A percentile compares a stretch with the other conserved stretches of the same genome.
Conservation (phyloP, 2,113 vertebrate species). For the Pyrgilauda ruficollis region DNA sequence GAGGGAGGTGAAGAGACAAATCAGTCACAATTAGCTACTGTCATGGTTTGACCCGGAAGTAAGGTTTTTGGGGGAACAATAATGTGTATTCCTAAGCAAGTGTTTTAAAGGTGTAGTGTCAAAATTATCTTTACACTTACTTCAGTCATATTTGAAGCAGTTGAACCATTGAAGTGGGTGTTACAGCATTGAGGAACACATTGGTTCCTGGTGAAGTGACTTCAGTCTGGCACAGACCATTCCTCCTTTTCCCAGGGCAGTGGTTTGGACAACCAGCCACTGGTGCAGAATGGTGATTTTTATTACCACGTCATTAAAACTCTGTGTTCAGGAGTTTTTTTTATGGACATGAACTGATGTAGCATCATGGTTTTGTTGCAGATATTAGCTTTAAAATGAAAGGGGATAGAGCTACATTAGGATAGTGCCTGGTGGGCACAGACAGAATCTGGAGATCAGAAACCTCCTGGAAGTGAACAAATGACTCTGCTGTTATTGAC, state of each 20-base stretch:
- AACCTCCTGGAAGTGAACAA: not conserved
- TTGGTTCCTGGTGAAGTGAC: not conserved
- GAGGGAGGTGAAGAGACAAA: not conserved
- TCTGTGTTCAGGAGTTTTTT: not conserved
- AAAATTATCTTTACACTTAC: not conserved
- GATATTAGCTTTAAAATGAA: not conserved
- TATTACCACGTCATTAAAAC: not conserved
- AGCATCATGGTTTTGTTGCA: not conserved
- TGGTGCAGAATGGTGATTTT: fast-evolving
- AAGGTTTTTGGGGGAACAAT: no score
- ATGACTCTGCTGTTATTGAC: not conserved
- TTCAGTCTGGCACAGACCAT: not conserved
- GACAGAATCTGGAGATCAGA: not conserved
- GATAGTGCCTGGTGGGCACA: not conserved
- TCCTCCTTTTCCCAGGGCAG: not conserved
- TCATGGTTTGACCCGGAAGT: no score
- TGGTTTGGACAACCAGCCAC: not conserved
- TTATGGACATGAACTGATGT: not conserved
- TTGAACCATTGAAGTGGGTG: not conserved
- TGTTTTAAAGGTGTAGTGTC: not conserved
- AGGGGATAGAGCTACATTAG: not conserved
- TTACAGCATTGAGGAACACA: not conserved
- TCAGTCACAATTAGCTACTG: not conserved
- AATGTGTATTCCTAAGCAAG: not conserved
- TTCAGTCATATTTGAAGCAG: not conserved